Base-by-base conservation (phyloP, 1,140 invertebrate species). In the Goniozus legneri region DNA sequence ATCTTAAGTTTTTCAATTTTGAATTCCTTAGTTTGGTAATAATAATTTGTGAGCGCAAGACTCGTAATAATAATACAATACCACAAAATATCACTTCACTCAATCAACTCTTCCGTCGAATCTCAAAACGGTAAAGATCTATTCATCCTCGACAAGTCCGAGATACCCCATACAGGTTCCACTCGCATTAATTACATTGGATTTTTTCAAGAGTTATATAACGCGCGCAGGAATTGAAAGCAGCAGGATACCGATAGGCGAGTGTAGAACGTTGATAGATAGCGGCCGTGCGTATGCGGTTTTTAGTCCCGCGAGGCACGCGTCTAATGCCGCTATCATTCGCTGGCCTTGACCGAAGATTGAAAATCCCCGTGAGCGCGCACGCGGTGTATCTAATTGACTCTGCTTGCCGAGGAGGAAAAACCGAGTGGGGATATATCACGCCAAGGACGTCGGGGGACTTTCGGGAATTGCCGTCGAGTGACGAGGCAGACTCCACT, bases 401-500 rank as follows among this genome's bases (percentile, higher is more conserved):
- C 38, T 54, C 35, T 44, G 52, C 43, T 50, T 43, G 50, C 36
- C 34, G 33, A 20, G 50, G 45, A 48, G 52, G 52, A 55, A 51
- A 52, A n/a, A n/a, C n/a, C n/a, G n/a, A n/a, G 27, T 6, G 20
- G 32, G 16, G 44, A 31, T 47, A 47, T 47, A 50, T 55, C 48
- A n/a, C 54, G 6, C 16, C 34, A 44, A 47, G 38, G 52, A 57
- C 43, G 52, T 38, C 48, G 38, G 51, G 45, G 59, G 51, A 54
- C 59, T 65, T 63, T 62, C 52, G 51, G 53, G 52, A 63, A 66
- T 68, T 64, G 58, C 47, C 47, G 52, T 36, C 43, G 52, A 54
- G 61, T 65, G 62, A 65, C 55, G 50, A 47, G 52, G 59, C 59
- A 58, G n/a, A 56, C 44, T 41, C 56, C 46, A 51, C 52, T 36